Evolutionary conservation across 2,888 invertebrate species (phyloP).

Genomic region (Penaeus monodon): DNA sequence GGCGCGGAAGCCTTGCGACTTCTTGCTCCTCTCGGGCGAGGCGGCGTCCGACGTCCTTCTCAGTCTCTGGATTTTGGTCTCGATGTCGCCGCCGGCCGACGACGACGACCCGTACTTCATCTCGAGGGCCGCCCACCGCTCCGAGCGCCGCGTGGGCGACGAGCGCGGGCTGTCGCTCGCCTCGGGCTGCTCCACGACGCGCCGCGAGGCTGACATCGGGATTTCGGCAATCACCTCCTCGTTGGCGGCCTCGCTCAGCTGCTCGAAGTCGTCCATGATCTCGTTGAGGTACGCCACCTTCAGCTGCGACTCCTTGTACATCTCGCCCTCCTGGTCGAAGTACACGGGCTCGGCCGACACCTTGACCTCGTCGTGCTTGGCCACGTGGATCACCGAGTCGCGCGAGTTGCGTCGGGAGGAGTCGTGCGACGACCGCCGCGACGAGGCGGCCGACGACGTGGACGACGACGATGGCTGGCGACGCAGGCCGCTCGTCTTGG

Average conservation of each 20-base stretch:
- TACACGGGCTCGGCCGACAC: constrained; percentile 60
- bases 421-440: constrained; percentile 54
- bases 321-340: constrained; percentile 62
- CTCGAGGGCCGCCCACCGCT: constrained; percentile 57
- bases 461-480: constrained; percentile 47
- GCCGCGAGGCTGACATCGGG: constrained; percentile 42
- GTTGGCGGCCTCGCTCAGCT: constrained; percentile 29
- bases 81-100: constrained; percentile 25
- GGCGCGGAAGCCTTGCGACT: constrained; percentile 68
- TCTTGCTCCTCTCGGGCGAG: constrained; percentile 42
- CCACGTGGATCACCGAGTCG: constrained; percentile 56
- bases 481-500: constrained; percentile 32
- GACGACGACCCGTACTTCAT: constrained; percentile 57
- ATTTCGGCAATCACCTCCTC: constrained; percentile 57
- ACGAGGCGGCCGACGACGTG: constrained; percentile 52
- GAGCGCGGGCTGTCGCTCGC: not conserved
- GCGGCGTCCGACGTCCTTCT: constrained; percentile 47
- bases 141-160: not conserved
- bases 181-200: constrained; percentile 13
- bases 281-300: constrained; percentile 64
- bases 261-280: constrained; percentile 57
- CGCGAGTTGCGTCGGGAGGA: constrained; percentile 54
- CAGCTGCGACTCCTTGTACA: constrained; percentile 63
- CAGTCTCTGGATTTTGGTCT: constrained; percentile 48
- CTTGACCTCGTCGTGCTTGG: constrained; percentile 55